Base-by-base conservation (phyloP, 2,888 invertebrate species). In the Idaea straminata region DNA sequence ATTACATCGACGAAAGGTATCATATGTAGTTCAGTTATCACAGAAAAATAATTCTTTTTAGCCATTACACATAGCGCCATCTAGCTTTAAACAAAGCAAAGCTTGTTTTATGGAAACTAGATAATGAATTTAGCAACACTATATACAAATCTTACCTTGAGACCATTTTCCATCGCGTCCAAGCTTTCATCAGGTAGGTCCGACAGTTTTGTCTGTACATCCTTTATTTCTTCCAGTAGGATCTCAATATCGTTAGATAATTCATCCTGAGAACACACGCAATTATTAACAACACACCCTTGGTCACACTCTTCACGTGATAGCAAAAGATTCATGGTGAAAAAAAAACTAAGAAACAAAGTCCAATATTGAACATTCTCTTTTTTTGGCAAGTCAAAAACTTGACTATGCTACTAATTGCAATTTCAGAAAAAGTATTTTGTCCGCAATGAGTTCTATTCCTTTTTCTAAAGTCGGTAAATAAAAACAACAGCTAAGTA, bases 161-260 rank as follows among this genome's bases (percentile, higher is more conserved):
- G 92, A 74, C 95, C 95, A 63, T 93, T 89, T 73, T 96, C 94
- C 95, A 97, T 96, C 64, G 94, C 94, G 72, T 95, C 94, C 76
- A 96, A 94, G 83, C 94, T 96, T 82, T 95, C 95, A 73, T 94
- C 93, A 16, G 97, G 96, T 74, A 97, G 93, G 80, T 94, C 94
- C 66, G 94, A 93, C 75, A 96, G 94, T 74, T 94, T 94, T 71
- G 93, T 93, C 91, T 96, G 96, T 71, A 96, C 94, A 74, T 93
- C 93, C 76, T 93, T 94, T 74, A 96, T 93, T 78, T 95, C 95
- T 84, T 94, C 93, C 77, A 95, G 95, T 77, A 97, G 94, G 81
- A 94, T 94, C 85, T 95, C 95, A 84, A 97, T 94, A 87, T 95
- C 95, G 92, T 94, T 94, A 89, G 93, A 92, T 82, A 95, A 92